Percentiles rank a stretch among this genome's conserved stretches.
Evolutionary conservation across 2,888 invertebrate species (phyloP).

Genomic region (Plebejus anna): DNA sequence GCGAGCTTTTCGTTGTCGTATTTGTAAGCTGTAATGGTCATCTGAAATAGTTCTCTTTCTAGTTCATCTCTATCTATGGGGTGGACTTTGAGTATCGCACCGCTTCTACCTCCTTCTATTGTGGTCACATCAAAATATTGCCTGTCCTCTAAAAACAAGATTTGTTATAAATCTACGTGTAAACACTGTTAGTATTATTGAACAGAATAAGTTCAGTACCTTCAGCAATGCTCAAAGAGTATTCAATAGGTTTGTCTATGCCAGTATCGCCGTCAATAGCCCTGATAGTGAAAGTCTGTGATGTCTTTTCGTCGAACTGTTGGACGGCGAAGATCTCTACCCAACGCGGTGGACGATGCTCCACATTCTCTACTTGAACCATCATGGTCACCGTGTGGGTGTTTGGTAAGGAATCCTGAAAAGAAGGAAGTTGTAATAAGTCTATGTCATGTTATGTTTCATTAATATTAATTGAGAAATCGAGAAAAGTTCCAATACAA

Average conservation of each 20-base stretch:
- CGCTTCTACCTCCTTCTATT: conserved; percentile 51
- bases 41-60: conserved; percentile 66
- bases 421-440: neutral
- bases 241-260: conserved; percentile 75
- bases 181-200: neutral
- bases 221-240: conserved; percentile 61
- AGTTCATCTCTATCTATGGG: conserved; percentile 70
- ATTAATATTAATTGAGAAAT: neutral
- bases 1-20: conserved; percentile 52
- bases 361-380: conserved; percentile 80
- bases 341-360: conserved; percentile 81
- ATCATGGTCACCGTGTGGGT: conserved; percentile 66
- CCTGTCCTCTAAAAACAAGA: conserved; percentile 43
- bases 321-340: conserved; percentile 75
- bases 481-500: conserved; percentile 34
- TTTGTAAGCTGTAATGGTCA: conserved; percentile 72
- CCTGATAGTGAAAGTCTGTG: conserved; percentile 60
- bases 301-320: conserved; percentile 77
- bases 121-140: conserved; percentile 60
- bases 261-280: conserved; percentile 83
- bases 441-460: neutral
- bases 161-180: neutral
- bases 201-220: conserved; percentile 48
- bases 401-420: conserved; percentile 67
- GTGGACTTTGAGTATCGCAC: conserved; percentile 56